Evolutionary conservation across 2,888 invertebrate species (phyloP), one percentile per base, ranked within the genome.

Genomic region (Pardosa pseudoannulata): DNA sequence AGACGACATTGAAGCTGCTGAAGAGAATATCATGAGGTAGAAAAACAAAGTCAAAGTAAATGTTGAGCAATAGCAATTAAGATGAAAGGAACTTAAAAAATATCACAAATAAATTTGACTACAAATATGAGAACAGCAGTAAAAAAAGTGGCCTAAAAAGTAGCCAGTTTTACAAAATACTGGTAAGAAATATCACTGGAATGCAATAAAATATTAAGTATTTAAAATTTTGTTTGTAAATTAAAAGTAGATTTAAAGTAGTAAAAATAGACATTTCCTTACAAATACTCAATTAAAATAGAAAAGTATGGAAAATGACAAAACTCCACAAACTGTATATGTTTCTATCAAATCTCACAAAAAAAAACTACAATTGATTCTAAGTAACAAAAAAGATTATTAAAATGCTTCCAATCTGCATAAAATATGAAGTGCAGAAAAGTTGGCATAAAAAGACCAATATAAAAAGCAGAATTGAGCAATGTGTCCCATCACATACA

Each of bases 61-160:
- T 62, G 73, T 85, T 85, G 85, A 85, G 85, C 85, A 85, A 71
- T 31, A 67, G 65, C 70, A 56, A 46, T 62, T 50, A 36, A 74
- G 67, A 80, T 46, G n/a, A 71, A 75, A 87, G 80, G 86, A 80
- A 87, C 79, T 80, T 76, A 19, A 86, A 72, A 80, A 87, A 79
- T 80, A 80, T 80, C 79, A 79, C 79, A 87, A 79, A 87, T 75
- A 80, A 68, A 72, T 31, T 74, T 87, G 86, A 87, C 86, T 87
- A 87, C 46, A 76, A 76, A 80, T 74, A 31, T 31, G 65, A 31
- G 31, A 65, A 62, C 16, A 31, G 65, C 31, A 65, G 5, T 65
- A 65, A 31, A 29, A 65, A n/a, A 1, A 31, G 16, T 13, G 29
- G 16, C n/a, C 65, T 16, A 19, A 16, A 65, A 31, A 65, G 13